phyloP scores from a whole-genome alignment of 2,113 vertebrate species.

The Neotoma lepida region DNA sequence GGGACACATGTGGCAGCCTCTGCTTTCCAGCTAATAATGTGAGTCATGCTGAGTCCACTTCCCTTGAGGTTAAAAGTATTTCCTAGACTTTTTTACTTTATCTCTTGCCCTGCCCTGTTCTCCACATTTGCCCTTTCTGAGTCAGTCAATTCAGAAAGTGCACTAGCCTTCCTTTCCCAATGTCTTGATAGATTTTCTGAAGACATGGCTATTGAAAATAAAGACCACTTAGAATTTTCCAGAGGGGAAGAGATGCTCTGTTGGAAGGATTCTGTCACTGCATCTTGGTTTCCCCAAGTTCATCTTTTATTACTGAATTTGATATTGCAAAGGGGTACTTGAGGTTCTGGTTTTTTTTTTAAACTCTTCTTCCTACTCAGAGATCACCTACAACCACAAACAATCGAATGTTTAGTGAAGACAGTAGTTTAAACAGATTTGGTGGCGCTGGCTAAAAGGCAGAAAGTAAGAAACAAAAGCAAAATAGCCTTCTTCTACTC shows the following conservation, averaged over 20 bases:
- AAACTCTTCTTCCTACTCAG: neutral
- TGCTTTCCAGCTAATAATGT: slow-evolving; percentile 23
- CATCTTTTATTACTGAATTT: neutral
- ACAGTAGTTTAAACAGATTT: slow-evolving; percentile 9
- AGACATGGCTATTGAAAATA: neutral
- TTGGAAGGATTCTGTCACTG: neutral
- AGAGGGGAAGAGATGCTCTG: neutral
- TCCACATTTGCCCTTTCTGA: slow-evolving; percentile 2
- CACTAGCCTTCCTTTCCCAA: neutral
- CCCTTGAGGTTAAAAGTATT: slow-evolving; percentile 59
- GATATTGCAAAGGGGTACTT: neutral
- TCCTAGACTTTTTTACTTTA: neutral
- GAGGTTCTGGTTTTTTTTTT: neutral
- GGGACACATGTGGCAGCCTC: neutral
- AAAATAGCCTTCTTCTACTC: neutral
- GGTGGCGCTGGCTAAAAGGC: neutral
- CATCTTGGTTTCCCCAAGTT: neutral
- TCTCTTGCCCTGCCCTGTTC: neutral
- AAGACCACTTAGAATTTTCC: slow-evolving; percentile 40
- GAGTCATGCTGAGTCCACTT: slow-evolving; percentile 37
- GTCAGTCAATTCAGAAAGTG: slow-evolving; percentile 50
- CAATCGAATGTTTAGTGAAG: neutral
- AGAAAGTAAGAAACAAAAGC: slow-evolving; percentile 32
- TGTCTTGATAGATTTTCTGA: slow-evolving; percentile 50
- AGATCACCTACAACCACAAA: neutral